These are phyloP conservation scores for Sogatella furcifera DNA, from an alignment of 1,140 invertebrate species.

Conservation along the genomic window DNA sequence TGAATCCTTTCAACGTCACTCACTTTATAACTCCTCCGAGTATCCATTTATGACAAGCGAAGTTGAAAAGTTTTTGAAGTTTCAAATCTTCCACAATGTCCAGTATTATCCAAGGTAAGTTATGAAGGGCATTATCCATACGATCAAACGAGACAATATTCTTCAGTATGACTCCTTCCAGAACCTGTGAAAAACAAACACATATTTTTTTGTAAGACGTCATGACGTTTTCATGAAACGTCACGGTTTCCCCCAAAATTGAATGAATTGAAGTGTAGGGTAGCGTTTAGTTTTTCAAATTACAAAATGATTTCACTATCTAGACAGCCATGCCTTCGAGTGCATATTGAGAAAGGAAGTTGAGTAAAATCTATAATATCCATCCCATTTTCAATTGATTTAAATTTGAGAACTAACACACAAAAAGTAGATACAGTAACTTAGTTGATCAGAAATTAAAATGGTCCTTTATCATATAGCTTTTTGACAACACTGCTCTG, in stretches of 20 bases:
- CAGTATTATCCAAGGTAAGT: conserved; percentile 31
- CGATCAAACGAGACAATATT: conserved; percentile 14
- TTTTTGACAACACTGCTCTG: conserved; percentile 1
- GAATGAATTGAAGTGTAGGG: too few species aligned
- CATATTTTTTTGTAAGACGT: too few species aligned
- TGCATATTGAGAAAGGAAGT: too few species aligned
- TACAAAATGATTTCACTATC: too few species aligned
- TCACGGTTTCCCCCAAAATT: too few species aligned
- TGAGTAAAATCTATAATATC: too few species aligned
- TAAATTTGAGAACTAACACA: too few species aligned
- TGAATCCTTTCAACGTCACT: not conserved
- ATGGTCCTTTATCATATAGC: not conserved
- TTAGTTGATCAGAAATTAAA: not conserved
- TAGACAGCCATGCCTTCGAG: too few species aligned
- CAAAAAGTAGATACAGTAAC: too few species aligned
- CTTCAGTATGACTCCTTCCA: conserved; percentile 16
- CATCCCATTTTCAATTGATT: too few species aligned
- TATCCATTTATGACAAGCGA: conserved; percentile 19
- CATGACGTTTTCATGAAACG: too few species aligned
- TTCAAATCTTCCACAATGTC: conserved; percentile 27
- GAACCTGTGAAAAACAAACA: conserved; percentile 11
- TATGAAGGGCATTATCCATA: conserved; percentile 3
- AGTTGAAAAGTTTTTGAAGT: conserved; percentile 30
- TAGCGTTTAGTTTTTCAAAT: too few species aligned
- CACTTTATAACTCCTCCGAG: conserved; percentile 13